These are phyloP conservation scores for Prochilodus magdalenae DNA, from an alignment of 2,113 vertebrate species.

Conservation along the genomic window DNA sequence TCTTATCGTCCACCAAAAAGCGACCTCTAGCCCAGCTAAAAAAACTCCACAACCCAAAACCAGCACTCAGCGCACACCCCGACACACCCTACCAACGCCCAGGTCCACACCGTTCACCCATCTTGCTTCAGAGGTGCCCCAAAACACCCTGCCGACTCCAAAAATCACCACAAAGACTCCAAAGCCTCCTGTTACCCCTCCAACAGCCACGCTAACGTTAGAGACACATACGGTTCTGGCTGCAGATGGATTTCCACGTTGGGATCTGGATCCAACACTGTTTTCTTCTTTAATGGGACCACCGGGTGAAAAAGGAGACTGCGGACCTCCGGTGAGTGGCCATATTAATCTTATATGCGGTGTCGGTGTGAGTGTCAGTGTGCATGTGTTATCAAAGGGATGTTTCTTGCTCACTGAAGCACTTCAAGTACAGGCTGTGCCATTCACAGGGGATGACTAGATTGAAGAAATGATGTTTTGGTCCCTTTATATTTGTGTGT, in stretches of 20 bases:
- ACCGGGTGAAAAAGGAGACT: conserved; percentile 87
- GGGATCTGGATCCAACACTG: conserved; percentile 79
- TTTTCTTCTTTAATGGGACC: conserved; percentile 81
- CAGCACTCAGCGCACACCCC: conserved; percentile 5
- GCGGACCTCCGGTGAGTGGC: conserved; percentile 82
- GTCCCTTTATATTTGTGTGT: too few species aligned
- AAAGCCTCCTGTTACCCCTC: conserved; percentile 60
- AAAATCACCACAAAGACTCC: conserved; percentile 57
- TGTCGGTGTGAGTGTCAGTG: not conserved
- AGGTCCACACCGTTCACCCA: conserved; percentile 11
- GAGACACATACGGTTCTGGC: conserved; percentile 75
- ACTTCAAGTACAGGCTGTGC: too few species aligned
- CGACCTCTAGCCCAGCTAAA: conserved; percentile 3
- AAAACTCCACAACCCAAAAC: conserved; percentile 21
- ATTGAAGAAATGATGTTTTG: too few species aligned
- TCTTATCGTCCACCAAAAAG: not conserved
- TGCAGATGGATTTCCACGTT: conserved; percentile 80
- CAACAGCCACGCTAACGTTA: conserved; percentile 63
- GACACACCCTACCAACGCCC: conserved; percentile 3
- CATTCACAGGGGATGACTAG: too few species aligned
- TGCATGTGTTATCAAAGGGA: not conserved
- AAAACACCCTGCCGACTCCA: conserved; percentile 55
- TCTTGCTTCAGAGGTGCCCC: conserved; percentile 29
- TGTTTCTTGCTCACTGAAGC: not conserved
- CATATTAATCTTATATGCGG: not conserved